These are phyloP conservation scores for Congeria kusceri DNA, from an alignment of 2,888 invertebrate species.

Conservation along the genomic window DNA sequence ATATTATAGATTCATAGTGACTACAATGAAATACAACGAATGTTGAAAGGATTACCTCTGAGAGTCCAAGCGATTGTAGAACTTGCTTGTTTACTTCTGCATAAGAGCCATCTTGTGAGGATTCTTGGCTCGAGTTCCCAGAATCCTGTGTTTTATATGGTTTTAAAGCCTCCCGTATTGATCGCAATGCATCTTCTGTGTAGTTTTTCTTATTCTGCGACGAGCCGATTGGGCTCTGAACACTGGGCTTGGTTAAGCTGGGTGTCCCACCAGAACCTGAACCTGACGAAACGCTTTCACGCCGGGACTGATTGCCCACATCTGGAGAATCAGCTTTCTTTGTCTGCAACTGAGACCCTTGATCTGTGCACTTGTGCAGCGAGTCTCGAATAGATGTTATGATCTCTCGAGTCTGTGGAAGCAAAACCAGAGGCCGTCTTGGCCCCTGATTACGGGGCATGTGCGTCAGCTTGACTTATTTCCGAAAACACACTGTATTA, in stretches of 20 bases:
- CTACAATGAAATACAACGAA: neutral
- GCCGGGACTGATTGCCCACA: conserved; percentile 39
- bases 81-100: conserved; percentile 43
- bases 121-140: conserved; percentile 48
- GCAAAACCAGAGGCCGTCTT: conserved; percentile 63
- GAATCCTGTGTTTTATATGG: conserved; percentile 65
- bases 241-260: conserved; percentile 31
- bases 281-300: conserved; percentile 47
- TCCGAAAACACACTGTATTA: no score
- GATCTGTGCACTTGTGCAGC: conserved; percentile 36
- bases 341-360: conserved; percentile 20
- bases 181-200: conserved; percentile 61
- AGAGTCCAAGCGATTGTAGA: conserved; percentile 31
- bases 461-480: conserved; percentile 1
- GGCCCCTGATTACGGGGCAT: conserved; percentile 37
- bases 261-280: conserved; percentile 28
- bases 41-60: conserved; percentile 28
- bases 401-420: conserved; percentile 62
- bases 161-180: conserved; percentile 64
- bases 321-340: conserved; percentile 38
- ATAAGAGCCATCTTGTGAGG: conserved; percentile 43
- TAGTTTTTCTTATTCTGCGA: conserved; percentile 60
- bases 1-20: no score
- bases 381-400: conserved; percentile 63
- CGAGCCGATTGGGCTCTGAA: conserved; percentile 33